Evolutionary conservation across 1,140 invertebrate genomes (phyloP).

Genomic region (Gerris buenoi): DNA sequence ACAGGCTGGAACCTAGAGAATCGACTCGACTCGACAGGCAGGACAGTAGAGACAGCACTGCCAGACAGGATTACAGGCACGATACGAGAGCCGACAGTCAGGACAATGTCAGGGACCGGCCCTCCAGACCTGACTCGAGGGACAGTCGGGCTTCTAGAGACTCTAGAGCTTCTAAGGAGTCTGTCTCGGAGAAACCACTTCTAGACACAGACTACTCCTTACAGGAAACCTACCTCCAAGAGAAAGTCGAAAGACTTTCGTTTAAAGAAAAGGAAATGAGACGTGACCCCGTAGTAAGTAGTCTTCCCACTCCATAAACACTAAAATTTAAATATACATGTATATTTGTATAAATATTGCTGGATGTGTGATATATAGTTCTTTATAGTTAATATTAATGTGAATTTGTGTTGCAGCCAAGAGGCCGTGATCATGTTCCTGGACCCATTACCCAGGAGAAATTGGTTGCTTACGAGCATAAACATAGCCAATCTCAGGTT

Average conservation of each 20-base stretch:
- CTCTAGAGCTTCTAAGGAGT: conserved; percentile 34
- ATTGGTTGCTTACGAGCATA: conserved; percentile 41
- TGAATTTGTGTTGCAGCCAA: no score
- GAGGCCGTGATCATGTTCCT: conserved; percentile 32
- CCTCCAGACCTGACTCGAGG: conserved; percentile 34
- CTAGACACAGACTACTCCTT: background rate
- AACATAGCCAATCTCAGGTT: conserved; percentile 7
- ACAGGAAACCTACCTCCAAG: background rate
- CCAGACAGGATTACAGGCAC: background rate
- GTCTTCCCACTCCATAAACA: no score
- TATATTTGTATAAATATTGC: no score
- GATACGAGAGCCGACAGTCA: background rate
- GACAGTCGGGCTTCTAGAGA: conserved; percentile 36
- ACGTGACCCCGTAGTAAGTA: background rate
- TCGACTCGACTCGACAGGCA: background rate
- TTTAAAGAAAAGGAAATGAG: background rate
- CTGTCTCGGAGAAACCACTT: background rate
- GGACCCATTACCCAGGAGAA: conserved; percentile 46
- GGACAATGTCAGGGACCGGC: conserved; percentile 23
- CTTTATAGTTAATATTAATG: no score
- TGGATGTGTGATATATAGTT: no score
- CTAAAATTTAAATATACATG: no score
- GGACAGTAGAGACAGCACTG: background rate
- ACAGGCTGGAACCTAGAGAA: background rate
- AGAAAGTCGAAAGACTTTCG: background rate